Evolutionary conservation across 2,888 invertebrate species (phyloP), one percentile per base, ranked within the genome.

Genomic region (Orthosia cruda): DNA sequence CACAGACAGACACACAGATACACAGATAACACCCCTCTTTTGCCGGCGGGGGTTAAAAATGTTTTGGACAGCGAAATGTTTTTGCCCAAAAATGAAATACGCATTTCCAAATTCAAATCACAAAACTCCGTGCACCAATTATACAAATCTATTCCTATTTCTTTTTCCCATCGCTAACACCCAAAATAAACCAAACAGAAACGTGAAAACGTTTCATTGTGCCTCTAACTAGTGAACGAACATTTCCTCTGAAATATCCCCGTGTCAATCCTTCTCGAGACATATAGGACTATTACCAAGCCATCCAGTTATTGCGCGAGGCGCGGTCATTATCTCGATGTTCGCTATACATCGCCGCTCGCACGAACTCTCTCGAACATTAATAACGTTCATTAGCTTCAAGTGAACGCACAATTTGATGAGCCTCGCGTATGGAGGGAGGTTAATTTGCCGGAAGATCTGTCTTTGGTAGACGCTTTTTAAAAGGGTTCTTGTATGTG

Each of bases 321-420:
- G 88, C 88, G 88, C 81, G 75, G 90, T 89, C 92, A 91, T 93
- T 93, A 93, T 89, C 89, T 88, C 87, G 88, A 94, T 93, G 93
- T 89, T 80, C 81, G 84, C 90, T 86, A 94, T 94, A 93, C 93
- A 93, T 94, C 90, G 93, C 92, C 83, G 93, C 90, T 91, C 89
- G 75, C 81, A 79, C 84, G 86, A 83, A 87, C 89, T 89, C 89
- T 85, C 83, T 74, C 71, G 59, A 81, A 84, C 93, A 93, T 93
- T 92, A 90, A 90, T 93, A 85, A 93, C 90, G 77, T 89, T 90
- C 93, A 93, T 94, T 93, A 93, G 87, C 90, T 85, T 82, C 91
- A 89, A 91, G 89, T 87, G 92, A 91, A 91, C 89, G 87, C 86
- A 88, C 88, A 88, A 90, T 91, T 89, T 89, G 89, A 89, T 84